phyloP scores from a whole-genome alignment of 2,113 vertebrate genomes.

The Australoheros scitulus region DNA sequence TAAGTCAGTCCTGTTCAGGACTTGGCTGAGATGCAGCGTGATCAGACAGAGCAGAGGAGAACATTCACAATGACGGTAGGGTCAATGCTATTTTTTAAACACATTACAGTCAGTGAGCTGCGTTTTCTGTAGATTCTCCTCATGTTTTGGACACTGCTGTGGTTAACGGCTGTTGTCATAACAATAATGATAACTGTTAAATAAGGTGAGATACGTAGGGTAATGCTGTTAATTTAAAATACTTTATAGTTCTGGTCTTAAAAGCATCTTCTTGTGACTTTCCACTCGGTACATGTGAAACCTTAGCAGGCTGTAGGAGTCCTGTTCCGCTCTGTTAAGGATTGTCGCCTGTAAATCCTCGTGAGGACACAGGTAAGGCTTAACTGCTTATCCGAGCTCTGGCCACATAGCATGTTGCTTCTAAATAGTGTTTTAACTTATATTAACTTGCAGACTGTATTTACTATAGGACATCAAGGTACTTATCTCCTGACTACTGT shows the following conservation, averaged over 20 bases:
- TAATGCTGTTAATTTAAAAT: not conserved
- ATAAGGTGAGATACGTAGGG: not conserved
- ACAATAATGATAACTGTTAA: not conserved
- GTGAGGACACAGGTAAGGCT: conserved; percentile 18
- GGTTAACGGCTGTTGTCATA: not conserved
- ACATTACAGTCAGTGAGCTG: not conserved
- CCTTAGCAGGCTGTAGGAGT: not conserved
- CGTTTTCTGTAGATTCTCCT: not conserved
- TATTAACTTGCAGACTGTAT: not conserved
- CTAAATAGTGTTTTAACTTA: conserved; percentile 4
- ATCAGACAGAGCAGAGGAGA: conserved; percentile 1
- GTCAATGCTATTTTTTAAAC: not conserved
- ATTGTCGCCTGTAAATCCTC: conserved; percentile 60
- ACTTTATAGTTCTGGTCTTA: not conserved
- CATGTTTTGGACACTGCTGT: too few species aligned
- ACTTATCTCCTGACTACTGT: not conserved
- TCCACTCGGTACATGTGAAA: not conserved
- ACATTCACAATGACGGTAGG: conserved; percentile 53
- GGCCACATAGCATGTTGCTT: not conserved
- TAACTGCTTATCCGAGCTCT: conserved; percentile 50
- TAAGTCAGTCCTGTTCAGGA: conserved; percentile 38
- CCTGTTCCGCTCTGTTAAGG: conserved; percentile 16
- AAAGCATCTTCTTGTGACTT: not conserved
- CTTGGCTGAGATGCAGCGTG: conserved; percentile 22
- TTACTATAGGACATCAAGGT: not conserved